Conservation (phyloP, 1,140 invertebrate genomes). For the Tetramorium parvispinum region DNA sequence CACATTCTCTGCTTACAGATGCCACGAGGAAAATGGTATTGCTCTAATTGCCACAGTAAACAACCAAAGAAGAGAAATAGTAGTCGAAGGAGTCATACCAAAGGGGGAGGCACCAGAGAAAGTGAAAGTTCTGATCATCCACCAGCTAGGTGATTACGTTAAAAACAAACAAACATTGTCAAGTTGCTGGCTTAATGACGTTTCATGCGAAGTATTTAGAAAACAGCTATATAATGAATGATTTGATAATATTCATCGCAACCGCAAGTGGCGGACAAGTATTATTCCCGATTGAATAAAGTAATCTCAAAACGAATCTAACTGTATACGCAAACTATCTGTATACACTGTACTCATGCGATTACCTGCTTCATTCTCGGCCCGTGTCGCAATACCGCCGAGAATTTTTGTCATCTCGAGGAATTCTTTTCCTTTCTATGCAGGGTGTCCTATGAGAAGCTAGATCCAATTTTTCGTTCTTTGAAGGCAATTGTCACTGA, state of each 20-base stretch:
- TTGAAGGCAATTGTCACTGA: constrained; percentile 2
- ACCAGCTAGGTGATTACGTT: constrained; percentile 87
- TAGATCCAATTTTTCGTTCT: constrained; percentile 26
- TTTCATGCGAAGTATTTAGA: constrained; percentile 73
- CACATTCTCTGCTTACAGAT: constrained; percentile 84
- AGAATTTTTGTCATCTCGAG: constrained; percentile 64
- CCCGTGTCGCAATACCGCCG: constrained; percentile 65
- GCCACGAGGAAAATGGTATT: constrained; percentile 95
- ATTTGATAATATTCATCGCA: constrained; percentile 72
- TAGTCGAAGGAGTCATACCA: constrained; percentile 86
- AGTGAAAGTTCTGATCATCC: constrained; percentile 87
- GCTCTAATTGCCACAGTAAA: constrained; percentile 92
- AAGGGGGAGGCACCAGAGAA: constrained; percentile 83
- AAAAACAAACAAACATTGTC: constrained; percentile 83
- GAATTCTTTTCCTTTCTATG: constrained; percentile 65
- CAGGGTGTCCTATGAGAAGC: constrained; percentile 76
- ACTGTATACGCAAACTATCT: constrained; percentile 65
- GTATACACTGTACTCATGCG: constrained; percentile 69
- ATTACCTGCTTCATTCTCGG: constrained; percentile 68
- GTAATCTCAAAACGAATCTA: constrained; percentile 68
- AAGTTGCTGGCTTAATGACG: constrained; percentile 79
- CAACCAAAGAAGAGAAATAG: constrained; percentile 91
- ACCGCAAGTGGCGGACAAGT: constrained; percentile 69
- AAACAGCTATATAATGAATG: constrained; percentile 41
- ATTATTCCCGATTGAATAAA: constrained; percentile 72